Evolutionary conservation across 2,113 vertebrate genomes (phyloP).

Genomic region (Apteryx owenii): DNA sequence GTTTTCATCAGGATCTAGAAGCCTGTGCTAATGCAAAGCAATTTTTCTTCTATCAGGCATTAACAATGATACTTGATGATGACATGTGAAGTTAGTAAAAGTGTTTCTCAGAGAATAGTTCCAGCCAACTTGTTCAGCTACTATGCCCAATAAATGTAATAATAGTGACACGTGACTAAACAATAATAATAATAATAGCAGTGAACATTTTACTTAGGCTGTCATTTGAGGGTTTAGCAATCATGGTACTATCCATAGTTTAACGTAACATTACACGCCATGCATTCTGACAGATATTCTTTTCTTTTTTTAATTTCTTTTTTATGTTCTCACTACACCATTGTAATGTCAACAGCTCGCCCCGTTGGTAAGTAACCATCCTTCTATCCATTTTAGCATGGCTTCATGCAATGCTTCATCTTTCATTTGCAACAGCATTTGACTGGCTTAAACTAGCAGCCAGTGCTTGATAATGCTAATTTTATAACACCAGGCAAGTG

Average conservation of each 20-base stretch:
- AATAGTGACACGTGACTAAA: conserved; percentile 29
- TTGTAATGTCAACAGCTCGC: conserved; percentile 98
- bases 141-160: conserved; percentile 44
- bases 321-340: conserved; percentile 92
- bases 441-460: conserved; percentile 41
- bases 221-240: conserved; percentile 65
- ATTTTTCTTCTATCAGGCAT: conserved; percentile 58
- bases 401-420: conserved; percentile 80
- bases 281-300: conserved; percentile 92
- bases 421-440: conserved; percentile 72
- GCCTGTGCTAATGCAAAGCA: conserved; percentile 44
- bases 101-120: conserved; percentile 29
- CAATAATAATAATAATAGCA: neutral
- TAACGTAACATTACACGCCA: conserved; percentile 85
- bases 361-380: conserved; percentile 99
- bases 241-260: conserved; percentile 77
- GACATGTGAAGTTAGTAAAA: conserved; percentile 45
- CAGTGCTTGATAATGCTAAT: neutral
- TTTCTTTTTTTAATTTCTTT: conserved; percentile 86
- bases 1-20: conserved; percentile 48
- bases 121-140: conserved; percentile 5
- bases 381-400: conserved; percentile 92
- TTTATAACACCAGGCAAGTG: conserved; percentile 37
- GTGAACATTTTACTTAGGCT: conserved; percentile 34
- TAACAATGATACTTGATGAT: conserved; percentile 42